Evolutionary conservation across 2,888 invertebrate genomes (phyloP).

Genomic region (Pterobdella sp.): DNA sequence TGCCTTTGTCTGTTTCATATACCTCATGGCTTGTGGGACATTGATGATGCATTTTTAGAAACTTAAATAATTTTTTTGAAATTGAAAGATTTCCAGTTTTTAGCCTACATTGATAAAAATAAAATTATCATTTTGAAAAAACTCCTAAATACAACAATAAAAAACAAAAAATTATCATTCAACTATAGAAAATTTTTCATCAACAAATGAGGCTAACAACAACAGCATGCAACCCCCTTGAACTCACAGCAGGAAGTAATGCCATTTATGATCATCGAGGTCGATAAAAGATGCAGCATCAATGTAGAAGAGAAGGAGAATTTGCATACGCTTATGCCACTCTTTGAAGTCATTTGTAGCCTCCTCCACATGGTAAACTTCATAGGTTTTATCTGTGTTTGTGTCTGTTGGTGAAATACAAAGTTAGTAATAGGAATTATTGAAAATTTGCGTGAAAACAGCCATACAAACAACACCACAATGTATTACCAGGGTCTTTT

Average conservation of each 20-base stretch:
- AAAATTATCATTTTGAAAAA: neutral
- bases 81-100: too few species aligned
- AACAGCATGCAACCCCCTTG: neutral
- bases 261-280: slow-evolving; percentile 81
- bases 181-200: too few species aligned
- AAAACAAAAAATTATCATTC: too few species aligned
- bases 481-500: neutral
- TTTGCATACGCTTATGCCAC: slow-evolving; percentile 77
- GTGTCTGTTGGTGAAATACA: slow-evolving; percentile 12
- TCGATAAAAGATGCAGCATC: slow-evolving; percentile 93
- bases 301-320: slow-evolving; percentile 85
- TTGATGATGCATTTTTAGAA: too few species aligned
- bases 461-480: neutral
- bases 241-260: slow-evolving; percentile 48
- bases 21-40: slow-evolving; percentile 43
- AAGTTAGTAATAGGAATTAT: neutral
- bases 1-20: slow-evolving; percentile 49
- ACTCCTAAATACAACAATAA: too few species aligned
- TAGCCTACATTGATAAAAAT: neutral
- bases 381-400: slow-evolving; percentile 55
- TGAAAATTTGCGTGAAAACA: neutral
- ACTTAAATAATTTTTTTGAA: too few species aligned
- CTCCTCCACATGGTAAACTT: slow-evolving; percentile 71
- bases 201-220: too few species aligned
- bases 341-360: slow-evolving; percentile 65